phyloP scores from a whole-genome alignment of 2,888 invertebrate species.

The Calliopum simillimum region DNA sequence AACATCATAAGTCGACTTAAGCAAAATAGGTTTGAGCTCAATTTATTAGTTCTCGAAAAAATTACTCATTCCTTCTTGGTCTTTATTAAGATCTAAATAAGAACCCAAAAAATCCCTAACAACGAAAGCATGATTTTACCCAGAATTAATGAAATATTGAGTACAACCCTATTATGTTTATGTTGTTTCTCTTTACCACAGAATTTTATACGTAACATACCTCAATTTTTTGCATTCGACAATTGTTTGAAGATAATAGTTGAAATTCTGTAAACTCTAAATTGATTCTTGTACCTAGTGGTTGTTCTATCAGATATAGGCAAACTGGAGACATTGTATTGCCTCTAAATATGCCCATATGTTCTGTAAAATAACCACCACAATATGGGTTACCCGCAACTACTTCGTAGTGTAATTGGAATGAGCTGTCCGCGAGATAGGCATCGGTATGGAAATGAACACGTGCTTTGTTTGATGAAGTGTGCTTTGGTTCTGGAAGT shows the following conservation, averaged over 20 bases:
- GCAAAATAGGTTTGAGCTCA: no score
- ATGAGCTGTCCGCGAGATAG: constrained; percentile 75
- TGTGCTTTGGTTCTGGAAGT: constrained; percentile 77
- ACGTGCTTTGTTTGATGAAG: constrained; percentile 73
- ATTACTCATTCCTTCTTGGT: no score
- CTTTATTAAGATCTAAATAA: no score
- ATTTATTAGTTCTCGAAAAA: no score
- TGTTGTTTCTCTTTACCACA: no score
- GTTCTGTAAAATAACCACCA: constrained; percentile 78
- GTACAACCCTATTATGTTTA: no score
- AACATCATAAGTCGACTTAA: no score
- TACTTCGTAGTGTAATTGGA: constrained; percentile 83
- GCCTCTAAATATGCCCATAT: constrained; percentile 73
- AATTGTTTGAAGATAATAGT: constrained; percentile 69
- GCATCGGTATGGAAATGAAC: constrained; percentile 86
- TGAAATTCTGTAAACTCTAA: constrained; percentile 75
- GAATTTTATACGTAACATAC: constrained; percentile 63
- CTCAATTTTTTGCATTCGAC: constrained; percentile 76
- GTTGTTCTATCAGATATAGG: constrained; percentile 83
- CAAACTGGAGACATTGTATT: constrained; percentile 73
- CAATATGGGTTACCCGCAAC: constrained; percentile 82
- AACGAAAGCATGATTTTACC: no score
- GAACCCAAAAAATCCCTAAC: no score
- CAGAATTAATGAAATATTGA: no score
- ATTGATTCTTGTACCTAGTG: constrained; percentile 73